Base-by-base conservation (phyloP, 2,888 invertebrate genomes). In the Drosophila multiciliata region DNA sequence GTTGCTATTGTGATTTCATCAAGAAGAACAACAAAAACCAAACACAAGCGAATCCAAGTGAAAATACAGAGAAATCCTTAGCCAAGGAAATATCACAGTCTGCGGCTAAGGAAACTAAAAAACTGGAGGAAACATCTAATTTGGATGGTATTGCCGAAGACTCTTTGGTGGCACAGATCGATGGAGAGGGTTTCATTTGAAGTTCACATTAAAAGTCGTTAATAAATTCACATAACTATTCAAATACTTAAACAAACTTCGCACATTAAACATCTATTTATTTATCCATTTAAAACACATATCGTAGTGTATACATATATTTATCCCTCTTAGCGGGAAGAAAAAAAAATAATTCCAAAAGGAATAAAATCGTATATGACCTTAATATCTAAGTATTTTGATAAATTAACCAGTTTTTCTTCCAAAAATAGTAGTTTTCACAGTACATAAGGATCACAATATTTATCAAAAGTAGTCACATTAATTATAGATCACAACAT, bases 1-100 rank as follows among this genome's bases (percentile, higher is more conserved):
- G 87, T 53, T 83, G 75, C 42, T 89, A 83, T 23, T 87, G 87
- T 35, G 77, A 75, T 2, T 87, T 84, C n/a, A 75, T 87, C 7
- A 38, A 40, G 26, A 78, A 78, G 5, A 62, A 55, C 23, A 45
- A 15, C 6, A 49, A 32, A 8, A 70, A 38, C 7, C 33, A 20
- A 2, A 15, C 23, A 0, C 1, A 23, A 1, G 32, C 8, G 11
- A 59, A 40, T 36, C 6, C 9, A 40, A 40, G 23, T 23, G 4
- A 4, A 40, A 40, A 45, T 23, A 2, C 17, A 0, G 35, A 64
- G 0, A 33, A 45, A n/a, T 15, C 26, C 15, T 23, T 29, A 1
- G 7, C 40, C 0, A 33, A 35, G 3, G 36, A 53, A 0, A 38
- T 48, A 9, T 42, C 65, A 20, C 35, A 61, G 32, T 20, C 49